Percentiles rank a stretch among this genome's conserved stretches.
phyloP scores from a whole-genome alignment of 2,113 vertebrate species.

The Psophia crepitans region DNA sequence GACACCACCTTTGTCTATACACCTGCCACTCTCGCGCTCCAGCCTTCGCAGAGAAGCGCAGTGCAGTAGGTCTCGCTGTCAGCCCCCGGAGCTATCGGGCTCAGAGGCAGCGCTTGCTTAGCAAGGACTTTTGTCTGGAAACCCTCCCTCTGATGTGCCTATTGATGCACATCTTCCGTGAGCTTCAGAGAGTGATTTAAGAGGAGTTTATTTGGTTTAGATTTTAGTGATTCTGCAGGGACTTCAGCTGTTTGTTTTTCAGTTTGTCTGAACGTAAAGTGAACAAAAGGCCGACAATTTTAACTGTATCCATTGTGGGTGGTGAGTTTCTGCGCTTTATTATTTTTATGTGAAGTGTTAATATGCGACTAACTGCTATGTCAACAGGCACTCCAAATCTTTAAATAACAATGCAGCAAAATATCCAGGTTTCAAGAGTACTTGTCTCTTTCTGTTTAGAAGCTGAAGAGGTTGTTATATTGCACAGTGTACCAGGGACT shows the following conservation, averaged over 20 bases:
- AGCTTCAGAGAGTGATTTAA: background rate
- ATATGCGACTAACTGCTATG: background rate
- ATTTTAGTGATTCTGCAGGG: background rate
- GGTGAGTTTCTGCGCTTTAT: background rate
- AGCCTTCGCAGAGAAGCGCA: background rate
- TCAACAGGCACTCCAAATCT: background rate
- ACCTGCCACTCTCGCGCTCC: background rate
- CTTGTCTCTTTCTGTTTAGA: background rate
- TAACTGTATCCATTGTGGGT: background rate
- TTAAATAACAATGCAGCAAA: background rate
- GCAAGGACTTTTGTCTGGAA: background rate
- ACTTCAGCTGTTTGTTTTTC: background rate
- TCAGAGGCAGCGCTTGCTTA: background rate
- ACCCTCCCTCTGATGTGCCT: background rate
- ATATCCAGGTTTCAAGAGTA: background rate
- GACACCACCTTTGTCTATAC: background rate
- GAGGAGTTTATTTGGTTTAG: background rate
- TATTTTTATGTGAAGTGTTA: background rate
- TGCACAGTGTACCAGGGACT: background rate
- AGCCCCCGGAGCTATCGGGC: background rate
- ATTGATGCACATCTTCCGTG: background rate
- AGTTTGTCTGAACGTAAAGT: background rate
- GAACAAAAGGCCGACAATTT: background rate
- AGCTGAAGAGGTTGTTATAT: background rate
- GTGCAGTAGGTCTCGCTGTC: background rate